These are phyloP conservation scores for Polyommatus icarus DNA, from an alignment of 2,888 invertebrate genomes.

Conservation along the genomic window DNA sequence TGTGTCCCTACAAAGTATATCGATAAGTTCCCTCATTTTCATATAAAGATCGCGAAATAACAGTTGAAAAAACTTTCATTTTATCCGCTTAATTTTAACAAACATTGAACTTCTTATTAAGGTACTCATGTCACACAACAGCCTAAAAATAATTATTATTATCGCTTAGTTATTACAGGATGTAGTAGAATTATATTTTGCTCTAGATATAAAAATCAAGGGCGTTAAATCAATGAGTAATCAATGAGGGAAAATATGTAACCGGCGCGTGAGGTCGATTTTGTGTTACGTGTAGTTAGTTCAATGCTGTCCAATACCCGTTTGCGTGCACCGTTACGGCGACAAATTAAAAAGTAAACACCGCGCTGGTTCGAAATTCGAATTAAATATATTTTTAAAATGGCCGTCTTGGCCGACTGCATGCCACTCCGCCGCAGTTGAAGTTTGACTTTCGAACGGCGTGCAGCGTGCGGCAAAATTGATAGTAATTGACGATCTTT, in stretches of 20 bases:
- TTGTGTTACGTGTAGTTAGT: constrained; percentile 37
- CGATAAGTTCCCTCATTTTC: too few species aligned
- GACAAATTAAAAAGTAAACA: constrained; percentile 34
- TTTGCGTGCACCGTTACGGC: constrained; percentile 23
- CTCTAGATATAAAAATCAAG: neutral
- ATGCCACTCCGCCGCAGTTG: constrained; percentile 63
- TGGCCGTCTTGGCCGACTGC: constrained; percentile 49
- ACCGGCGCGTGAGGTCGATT: constrained; percentile 14
- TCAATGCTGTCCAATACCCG: constrained; percentile 43
- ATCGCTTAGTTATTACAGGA: too few species aligned
- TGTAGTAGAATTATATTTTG: neutral
- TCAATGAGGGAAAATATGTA: constrained; percentile 13
- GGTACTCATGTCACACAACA: too few species aligned
- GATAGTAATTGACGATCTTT: constrained; percentile 44
- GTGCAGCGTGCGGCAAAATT: constrained; percentile 52
- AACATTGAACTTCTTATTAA: too few species aligned
- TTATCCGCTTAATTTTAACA: too few species aligned
- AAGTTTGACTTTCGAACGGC: constrained; percentile 73
- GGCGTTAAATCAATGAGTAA: constrained; percentile 5
- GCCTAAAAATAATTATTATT: too few species aligned
- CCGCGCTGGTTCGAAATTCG: constrained; percentile 36
- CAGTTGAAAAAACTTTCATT: too few species aligned
- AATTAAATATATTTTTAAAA: constrained; percentile 40
- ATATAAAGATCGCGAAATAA: too few species aligned
- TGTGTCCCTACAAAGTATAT: too few species aligned